A percentile compares a stretch with the other conserved stretches of the same genome.
Evolutionary conservation across 2,113 vertebrate species (phyloP).

Genomic region (Patagioenas fasciata): DNA sequence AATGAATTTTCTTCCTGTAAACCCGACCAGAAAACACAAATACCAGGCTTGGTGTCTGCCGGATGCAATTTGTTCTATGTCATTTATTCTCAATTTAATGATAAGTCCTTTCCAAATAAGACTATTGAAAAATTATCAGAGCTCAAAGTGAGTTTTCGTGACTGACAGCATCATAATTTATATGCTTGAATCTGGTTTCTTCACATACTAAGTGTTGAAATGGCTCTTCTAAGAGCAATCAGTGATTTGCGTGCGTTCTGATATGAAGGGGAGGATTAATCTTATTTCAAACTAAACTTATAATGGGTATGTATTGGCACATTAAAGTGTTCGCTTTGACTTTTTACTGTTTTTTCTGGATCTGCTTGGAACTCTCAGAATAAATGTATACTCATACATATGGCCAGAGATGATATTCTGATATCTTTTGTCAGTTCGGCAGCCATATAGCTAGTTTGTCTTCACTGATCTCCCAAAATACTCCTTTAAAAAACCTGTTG

Average conservation of each 20-base stretch:
- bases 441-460: neutral
- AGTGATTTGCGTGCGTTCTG: neutral
- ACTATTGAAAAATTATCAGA: neutral
- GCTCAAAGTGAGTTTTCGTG: neutral
- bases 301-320: neutral
- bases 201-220: neutral
- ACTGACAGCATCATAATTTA: neutral
- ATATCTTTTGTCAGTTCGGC: neutral
- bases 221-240: neutral
- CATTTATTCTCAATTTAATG: neutral
- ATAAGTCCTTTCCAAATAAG: neutral
- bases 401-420: neutral
- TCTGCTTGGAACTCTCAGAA: neutral
- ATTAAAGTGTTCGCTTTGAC: neutral
- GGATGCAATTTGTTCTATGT: neutral
- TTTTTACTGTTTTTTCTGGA: neutral
- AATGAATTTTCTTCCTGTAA: neutral
- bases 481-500: neutral
- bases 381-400: neutral
- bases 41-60: neutral
- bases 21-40: neutral
- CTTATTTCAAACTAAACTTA: neutral
- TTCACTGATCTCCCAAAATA: neutral
- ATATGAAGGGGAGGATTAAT: neutral
- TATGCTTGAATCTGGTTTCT: neutral